A percentile compares a stretch with the other conserved stretches of the same genome.
Evolutionary conservation across 2,113 vertebrate genomes (phyloP).

Genomic region (Oceanites oceanicus): DNA sequence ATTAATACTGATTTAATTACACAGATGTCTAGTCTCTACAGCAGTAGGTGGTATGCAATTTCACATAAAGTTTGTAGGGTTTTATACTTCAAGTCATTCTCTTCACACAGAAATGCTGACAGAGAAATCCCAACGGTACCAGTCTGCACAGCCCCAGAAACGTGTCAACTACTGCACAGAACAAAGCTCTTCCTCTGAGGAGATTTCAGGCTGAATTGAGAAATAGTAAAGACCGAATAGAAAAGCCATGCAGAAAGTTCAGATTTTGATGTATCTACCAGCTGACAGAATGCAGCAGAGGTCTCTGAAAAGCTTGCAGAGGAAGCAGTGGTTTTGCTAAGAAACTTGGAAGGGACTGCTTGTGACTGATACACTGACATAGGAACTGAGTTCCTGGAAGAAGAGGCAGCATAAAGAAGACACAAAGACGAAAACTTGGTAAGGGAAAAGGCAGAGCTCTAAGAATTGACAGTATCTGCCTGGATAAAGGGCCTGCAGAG

Average conservation of each 20-base stretch:
- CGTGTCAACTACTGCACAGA: neutral
- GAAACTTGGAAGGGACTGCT: neutral
- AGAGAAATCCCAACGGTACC: neutral
- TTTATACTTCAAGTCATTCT: neutral
- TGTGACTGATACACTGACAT: rapidly evolving
- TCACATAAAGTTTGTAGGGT: neutral
- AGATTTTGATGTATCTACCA: neutral
- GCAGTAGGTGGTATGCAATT: neutral
- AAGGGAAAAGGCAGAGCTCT: neutral
- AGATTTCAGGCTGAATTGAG: neutral
- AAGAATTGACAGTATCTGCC: neutral
- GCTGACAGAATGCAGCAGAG: neutral
- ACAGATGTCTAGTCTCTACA: neutral
- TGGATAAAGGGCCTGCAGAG: neutral
- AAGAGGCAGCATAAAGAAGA: neutral
- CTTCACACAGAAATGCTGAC: neutral
- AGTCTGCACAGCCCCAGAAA: neutral
- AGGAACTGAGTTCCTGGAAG: neutral
- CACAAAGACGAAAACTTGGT: neutral
- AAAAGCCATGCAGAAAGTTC: neutral
- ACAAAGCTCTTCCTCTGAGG: neutral
- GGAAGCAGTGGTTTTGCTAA: neutral
- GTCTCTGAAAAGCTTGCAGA: neutral
- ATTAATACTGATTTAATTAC: neutral
- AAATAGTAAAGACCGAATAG: neutral